These are phyloP conservation scores for Mythimna albipuncta DNA, from an alignment of 2,888 invertebrate species.

Conservation along the genomic window DNA sequence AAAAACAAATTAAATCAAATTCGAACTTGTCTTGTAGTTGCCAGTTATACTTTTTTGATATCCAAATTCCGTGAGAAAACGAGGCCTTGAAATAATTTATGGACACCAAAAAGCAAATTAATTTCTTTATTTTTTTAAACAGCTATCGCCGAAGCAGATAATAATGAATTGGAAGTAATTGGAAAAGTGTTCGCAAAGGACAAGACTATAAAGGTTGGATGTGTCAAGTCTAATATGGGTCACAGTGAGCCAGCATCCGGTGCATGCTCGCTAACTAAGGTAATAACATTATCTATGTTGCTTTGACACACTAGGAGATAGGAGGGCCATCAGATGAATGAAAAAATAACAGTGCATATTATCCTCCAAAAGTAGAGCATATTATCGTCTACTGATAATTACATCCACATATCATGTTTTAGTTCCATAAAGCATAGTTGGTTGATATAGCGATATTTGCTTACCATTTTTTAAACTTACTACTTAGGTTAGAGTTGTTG, in stretches of 20 bases:
- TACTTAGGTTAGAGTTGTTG: no score
- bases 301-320: not conserved
- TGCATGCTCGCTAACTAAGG: slow-evolving; percentile 90
- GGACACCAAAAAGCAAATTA: not conserved
- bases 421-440: not conserved
- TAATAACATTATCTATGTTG: slow-evolving; percentile 41
- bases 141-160: slow-evolving; percentile 91
- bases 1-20: no score
- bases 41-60: not conserved
- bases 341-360: not conserved
- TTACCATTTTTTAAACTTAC: no score
- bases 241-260: slow-evolving; percentile 76
- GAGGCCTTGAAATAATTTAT: not conserved
- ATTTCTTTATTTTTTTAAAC: not conserved
- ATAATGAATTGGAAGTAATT: slow-evolving; percentile 91
- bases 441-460: no score
- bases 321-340: not conserved
- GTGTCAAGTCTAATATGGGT: slow-evolving; percentile 79
- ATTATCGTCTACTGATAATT: not conserved
- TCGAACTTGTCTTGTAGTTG: not conserved
- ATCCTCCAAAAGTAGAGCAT: not conserved
- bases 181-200: slow-evolving; percentile 87
- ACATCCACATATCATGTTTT: not conserved
- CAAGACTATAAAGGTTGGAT: slow-evolving; percentile 88
- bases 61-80: not conserved